phyloP scores from a whole-genome alignment of 2,888 invertebrate species.

The Trimorus sp. region DNA sequence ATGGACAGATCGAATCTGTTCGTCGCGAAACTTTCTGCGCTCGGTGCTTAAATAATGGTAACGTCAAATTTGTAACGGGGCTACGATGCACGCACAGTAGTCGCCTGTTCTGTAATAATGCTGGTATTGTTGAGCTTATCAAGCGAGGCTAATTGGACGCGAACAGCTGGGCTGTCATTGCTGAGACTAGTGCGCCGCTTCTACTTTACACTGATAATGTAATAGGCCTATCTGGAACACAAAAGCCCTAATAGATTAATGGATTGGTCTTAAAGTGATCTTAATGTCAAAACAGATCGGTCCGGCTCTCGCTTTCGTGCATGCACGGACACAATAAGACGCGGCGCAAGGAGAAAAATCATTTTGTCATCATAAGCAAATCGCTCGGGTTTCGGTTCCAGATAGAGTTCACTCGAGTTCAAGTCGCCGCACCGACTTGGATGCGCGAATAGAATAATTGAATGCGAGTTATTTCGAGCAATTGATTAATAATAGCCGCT shows the following conservation, averaged over 20 bases:
- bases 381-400: conserved; percentile 40
- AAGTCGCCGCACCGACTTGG: conserved; percentile 19
- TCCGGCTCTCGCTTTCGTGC: conserved; percentile 20
- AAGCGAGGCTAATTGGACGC: conserved; percentile 81
- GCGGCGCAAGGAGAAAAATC: conserved; percentile 52
- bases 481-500: conserved; percentile 35
- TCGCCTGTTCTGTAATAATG: conserved; percentile 79
- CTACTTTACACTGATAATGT: conserved; percentile 79
- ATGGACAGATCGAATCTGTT: conserved; percentile 45
- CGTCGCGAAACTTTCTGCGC: conserved; percentile 43
- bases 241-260: conserved; percentile 79
- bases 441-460: conserved; percentile 49
- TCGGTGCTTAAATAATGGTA: conserved; percentile 68
- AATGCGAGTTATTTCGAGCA: conserved; percentile 36
- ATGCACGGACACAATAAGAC: conserved; percentile 25
- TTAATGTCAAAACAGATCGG: conserved; percentile 75
- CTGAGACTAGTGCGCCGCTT: conserved; percentile 70
- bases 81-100: conserved; percentile 72
- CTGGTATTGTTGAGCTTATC: conserved; percentile 81
- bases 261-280: conserved; percentile 76
- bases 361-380: conserved; percentile 58
- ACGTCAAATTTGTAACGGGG: conserved; percentile 75
- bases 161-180: conserved; percentile 79
- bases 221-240: conserved; percentile 79
- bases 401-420: conserved; percentile 50